These are phyloP conservation scores for Bubo bubo DNA, from an alignment of 2,113 vertebrate species.

Conservation along the genomic window DNA sequence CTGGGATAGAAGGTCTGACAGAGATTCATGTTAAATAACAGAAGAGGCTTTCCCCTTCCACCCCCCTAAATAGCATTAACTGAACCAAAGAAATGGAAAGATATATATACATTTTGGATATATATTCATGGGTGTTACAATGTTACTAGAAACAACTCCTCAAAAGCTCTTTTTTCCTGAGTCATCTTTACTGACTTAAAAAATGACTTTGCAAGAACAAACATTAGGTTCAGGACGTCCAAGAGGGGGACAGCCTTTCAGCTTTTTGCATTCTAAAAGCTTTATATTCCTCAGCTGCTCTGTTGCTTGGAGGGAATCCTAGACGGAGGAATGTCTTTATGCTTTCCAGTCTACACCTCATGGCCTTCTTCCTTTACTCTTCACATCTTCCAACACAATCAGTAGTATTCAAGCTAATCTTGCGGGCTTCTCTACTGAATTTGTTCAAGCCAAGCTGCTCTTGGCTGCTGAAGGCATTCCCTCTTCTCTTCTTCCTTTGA, in stretches of 20 bases:
- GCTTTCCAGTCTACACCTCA: neutral
- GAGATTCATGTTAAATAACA: neutral
- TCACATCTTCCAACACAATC: neutral
- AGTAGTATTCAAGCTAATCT: neutral
- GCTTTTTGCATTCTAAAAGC: neutral
- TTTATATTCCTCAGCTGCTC: conserved; percentile 1
- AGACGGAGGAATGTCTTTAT: neutral
- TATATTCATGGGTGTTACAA: neutral
- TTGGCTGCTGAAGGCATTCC: neutral
- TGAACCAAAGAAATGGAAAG: neutral
- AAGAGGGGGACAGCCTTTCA: neutral
- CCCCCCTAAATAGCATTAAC: neutral
- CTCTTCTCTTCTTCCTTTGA: neutral
- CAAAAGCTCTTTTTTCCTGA: neutral
- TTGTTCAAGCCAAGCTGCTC: neutral
- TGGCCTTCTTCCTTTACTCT: neutral
- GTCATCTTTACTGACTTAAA: neutral
- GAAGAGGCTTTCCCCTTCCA: neutral
- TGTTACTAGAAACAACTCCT: neutral
- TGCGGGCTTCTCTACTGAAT: neutral
- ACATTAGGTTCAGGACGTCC: neutral
- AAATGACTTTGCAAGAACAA: neutral
- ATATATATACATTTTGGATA: neutral
- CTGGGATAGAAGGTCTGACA: neutral
- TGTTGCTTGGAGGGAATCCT: neutral